Evolutionary conservation across 2,113 vertebrate species (phyloP), one percentile per base, ranked within the genome.

Genomic region (Epinephelus cyanopodus): DNA sequence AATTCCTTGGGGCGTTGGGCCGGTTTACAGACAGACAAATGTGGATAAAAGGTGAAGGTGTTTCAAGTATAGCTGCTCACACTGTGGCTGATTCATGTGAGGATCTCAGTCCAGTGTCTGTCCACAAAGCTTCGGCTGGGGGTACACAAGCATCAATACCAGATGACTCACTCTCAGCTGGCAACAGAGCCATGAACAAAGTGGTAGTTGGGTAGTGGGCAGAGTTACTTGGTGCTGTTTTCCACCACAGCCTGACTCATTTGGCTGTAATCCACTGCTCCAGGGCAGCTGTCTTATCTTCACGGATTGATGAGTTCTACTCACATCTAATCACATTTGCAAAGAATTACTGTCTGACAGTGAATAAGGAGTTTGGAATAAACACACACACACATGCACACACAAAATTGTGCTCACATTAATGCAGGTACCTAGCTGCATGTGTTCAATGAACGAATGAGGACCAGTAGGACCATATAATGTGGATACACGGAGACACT

Each of bases 261-360:
- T 85, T 87, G 83, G 89, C 87, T 87, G 81, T 87, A 82, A 90
- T 89, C 90, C 76, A 89, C 70, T 79, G 80, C 87, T 90, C 48
- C 54, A 52, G 79, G 86, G 81, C 80, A 83, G 64, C 79, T 72
- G 87, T 85, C 88, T 89, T 85, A 89, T 86, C 84, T 74, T 60
- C 56, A 56, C 21, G 50, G 84, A 92, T 85, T 87, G 89, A 92
- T 90, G 90, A 84, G 79, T 86, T 92, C 80, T 75, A 66, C 86
- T 87, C 74, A 37, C 85, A 81, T 84, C 57, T 90, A 90, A 92
- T 91, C 83, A 80, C 89, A 86, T 87, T 90, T 75, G 76, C 77
- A 87, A 90, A 82, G 65, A 86, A 83, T 72, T 65, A 77, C 74
- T 84, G 60, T 84, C 65, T 73, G n/a, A 57, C 72, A 82, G 62